Evolutionary conservation across 2,888 invertebrate species (phyloP), one percentile per base, ranked within the genome.

Genomic region (Napeogenes inachia): DNA sequence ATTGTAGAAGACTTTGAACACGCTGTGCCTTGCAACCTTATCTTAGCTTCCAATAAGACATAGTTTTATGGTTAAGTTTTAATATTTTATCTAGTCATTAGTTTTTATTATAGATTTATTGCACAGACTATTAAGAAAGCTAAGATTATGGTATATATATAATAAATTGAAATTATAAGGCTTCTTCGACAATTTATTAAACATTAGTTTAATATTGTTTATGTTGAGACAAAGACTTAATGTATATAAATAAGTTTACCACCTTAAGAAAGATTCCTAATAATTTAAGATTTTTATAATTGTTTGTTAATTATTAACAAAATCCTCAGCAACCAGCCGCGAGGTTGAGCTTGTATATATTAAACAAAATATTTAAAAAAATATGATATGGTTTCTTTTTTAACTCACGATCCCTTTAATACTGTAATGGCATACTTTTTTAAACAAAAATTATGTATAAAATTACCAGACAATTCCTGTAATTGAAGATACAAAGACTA

Each of bases 241-340:
- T 85, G 81, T 85, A 81, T 56, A 84, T 80, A 82, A 70, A 73
- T 83, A 81, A 61, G 67, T 69, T 65, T 86, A 86, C 87, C 73
- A 89, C 87, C 85, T 70, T 89, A 89, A 86, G 81, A 80, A 69
- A 86, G 86, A 89, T 90, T 90, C 90, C 89, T 89, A 90, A 87
- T 87, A 87, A 78, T 79, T 74, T 85, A 83, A 85, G 79, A 78
- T 76, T 69, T 77, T 78, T 75, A 75, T 65, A 76, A 70, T 74
- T 76, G 73, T 75, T 75, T 72, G 70, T 77, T 76, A 72, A 70
- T 70, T 65, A 61, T 68, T 62, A 60, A 55, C 56, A 62, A 62
- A 65, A 58, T 61, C 62, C 54, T 64, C 61, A 63, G 59, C 50
- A 59, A 60, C 50, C 59, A 60, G 47, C 72, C 68, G 57, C 45